Evolutionary conservation across 2,113 vertebrate genomes (phyloP).

Genomic region (Cygnus buccinator): DNA sequence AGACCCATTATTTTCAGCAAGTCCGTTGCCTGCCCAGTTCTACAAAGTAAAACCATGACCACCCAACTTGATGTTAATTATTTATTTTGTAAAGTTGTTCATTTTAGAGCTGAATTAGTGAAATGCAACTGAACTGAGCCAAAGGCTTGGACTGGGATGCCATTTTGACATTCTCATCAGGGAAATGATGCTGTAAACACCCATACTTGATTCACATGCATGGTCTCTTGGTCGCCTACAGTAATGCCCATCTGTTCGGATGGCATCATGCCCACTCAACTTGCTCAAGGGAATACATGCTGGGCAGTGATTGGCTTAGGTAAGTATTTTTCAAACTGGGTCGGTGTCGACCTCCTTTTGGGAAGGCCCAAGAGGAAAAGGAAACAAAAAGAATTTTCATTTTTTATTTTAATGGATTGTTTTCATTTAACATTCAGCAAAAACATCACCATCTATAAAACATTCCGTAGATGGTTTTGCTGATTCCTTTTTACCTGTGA

Average conservation of each 20-base stretch:
- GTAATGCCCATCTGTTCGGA: slow-evolving; percentile 80
- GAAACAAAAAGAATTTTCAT: slow-evolving; percentile 79
- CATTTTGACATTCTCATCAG: slow-evolving; percentile 74
- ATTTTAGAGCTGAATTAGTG: slow-evolving; percentile 48
- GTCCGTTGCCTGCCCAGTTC: not conserved
- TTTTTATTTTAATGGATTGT: slow-evolving; percentile 73
- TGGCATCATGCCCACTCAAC: slow-evolving; percentile 78
- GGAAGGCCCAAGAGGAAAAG: slow-evolving; percentile 70
- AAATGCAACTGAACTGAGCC: slow-evolving; percentile 43
- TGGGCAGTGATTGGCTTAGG: slow-evolving; percentile 78
- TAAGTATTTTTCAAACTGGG: slow-evolving; percentile 75
- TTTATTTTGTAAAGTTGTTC: slow-evolving; percentile 40
- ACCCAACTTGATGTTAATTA: not conserved
- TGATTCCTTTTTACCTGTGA: slow-evolving; percentile 39
- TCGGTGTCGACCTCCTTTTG: slow-evolving; percentile 73
- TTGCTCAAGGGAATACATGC: slow-evolving; percentile 74
- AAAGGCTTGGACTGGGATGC: slow-evolving; percentile 57
- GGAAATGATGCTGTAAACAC: slow-evolving; percentile 79
- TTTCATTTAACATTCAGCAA: slow-evolving; percentile 76
- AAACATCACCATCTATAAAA: slow-evolving; percentile 42
- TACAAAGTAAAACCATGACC: not conserved
- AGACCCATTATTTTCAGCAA: not conserved
- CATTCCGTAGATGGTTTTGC: not conserved
- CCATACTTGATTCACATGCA: slow-evolving; percentile 78
- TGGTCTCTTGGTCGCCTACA: slow-evolving; percentile 81